These are phyloP conservation scores for Helicolenus hilgendorfi DNA, from an alignment of 2,797 vertebrate genomes.

Conservation along the genomic window DNA sequence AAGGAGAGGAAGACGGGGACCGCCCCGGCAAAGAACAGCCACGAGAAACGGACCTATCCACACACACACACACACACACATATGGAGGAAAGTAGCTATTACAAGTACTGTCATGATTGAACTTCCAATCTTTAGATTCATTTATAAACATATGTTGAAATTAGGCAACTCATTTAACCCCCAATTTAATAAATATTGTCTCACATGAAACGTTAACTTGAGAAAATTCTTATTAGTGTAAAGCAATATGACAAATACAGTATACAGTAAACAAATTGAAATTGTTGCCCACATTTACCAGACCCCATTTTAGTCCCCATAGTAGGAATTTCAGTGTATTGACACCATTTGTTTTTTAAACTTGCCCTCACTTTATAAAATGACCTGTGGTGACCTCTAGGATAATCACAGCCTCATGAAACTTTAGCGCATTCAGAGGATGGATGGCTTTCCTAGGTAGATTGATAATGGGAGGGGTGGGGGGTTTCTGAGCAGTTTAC, in stretches of 20 bases:
- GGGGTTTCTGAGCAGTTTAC: no score
- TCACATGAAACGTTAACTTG: neutral
- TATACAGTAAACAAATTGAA: neutral
- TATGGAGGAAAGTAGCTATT: neutral
- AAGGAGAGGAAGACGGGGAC: slow-evolving; percentile 97
- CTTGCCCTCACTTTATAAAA: no score
- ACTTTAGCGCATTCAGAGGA: no score
- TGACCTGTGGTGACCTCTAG: no score
- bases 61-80: slow-evolving; percentile 16
- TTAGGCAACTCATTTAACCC: neutral
- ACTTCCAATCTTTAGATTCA: neutral
- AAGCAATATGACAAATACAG: neutral
- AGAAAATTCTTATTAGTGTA: neutral
- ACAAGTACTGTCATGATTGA: neutral
- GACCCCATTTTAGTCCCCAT: neutral
- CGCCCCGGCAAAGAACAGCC: slow-evolving; percentile 96
- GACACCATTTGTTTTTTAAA: no score
- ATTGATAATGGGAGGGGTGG: no score
- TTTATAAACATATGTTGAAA: neutral
- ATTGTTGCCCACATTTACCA: neutral
- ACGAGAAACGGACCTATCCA: slow-evolving; percentile 95
- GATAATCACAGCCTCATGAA: no score
- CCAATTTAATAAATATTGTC: neutral
- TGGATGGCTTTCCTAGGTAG: no score
- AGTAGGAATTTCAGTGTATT: no score